These are phyloP conservation scores for Menura novaehollandiae DNA, from an alignment of 2,113 vertebrate species.

Conservation along the genomic window DNA sequence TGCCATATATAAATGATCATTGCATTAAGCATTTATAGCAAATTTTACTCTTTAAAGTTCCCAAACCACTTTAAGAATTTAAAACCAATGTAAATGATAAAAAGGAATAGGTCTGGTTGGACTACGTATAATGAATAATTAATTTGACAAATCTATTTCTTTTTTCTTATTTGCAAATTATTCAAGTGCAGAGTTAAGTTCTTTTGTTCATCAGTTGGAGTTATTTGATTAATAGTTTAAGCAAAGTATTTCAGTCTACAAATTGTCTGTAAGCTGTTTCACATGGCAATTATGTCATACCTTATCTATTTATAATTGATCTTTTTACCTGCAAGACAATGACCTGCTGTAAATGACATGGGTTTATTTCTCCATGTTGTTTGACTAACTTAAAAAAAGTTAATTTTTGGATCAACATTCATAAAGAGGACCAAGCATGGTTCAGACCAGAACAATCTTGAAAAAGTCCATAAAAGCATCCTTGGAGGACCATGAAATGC, in stretches of 20 bases:
- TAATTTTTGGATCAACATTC: background rate
- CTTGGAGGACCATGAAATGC: background rate
- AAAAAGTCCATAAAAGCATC: background rate
- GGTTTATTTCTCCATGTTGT: background rate
- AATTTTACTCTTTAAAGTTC: conserved; percentile 39
- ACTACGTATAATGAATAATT: conserved; percentile 52
- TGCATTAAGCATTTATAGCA: conserved; percentile 44
- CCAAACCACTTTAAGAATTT: conserved; percentile 61
- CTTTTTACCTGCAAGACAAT: background rate
- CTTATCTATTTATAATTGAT: background rate
- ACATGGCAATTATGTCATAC: background rate
- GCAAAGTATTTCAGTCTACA: background rate
- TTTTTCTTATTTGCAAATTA: conserved; percentile 58
- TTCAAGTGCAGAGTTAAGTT: conserved; percentile 7
- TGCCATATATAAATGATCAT: conserved; percentile 38
- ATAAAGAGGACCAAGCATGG: background rate
- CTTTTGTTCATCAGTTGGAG: conserved; percentile 30
- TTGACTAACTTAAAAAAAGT: background rate
- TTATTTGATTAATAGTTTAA: conserved; percentile 31
- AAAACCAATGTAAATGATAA: conserved; percentile 54
- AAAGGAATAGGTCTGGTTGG: conserved; percentile 28
- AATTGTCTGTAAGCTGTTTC: background rate
- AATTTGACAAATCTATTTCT: conserved; percentile 62
- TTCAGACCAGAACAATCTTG: background rate
- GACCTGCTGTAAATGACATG: background rate